Conservation (phyloP, 2,113 vertebrate species). For the human (Homo sapiens) region DNA sequence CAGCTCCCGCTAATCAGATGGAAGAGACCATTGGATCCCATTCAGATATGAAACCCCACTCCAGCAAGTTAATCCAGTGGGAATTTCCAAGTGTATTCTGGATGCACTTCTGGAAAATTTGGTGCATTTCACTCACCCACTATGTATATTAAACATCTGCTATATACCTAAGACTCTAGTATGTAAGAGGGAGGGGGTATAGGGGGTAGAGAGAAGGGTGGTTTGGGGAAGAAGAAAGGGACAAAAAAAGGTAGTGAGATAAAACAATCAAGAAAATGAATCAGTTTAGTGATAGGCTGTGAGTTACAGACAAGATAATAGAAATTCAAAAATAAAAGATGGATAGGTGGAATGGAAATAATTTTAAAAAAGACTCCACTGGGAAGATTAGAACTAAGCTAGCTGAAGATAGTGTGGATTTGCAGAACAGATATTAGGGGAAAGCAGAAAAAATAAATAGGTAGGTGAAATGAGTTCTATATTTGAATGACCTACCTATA, state of each 20-base stretch:
- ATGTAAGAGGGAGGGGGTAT: not conserved
- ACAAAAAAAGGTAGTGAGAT: not conserved
- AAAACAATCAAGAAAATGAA: not conserved
- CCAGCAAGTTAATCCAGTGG: not conserved
- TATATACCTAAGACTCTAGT: not conserved
- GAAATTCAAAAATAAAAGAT: not conserved
- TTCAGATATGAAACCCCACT: not conserved
- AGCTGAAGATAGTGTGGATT: not conserved
- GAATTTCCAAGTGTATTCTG: not conserved
- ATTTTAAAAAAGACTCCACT: not conserved
- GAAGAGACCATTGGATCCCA: not conserved
- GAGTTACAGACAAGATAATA: not conserved
- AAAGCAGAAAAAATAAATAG: not conserved
- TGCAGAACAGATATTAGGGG: not conserved
- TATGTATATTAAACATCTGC: not conserved
- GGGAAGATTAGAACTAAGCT: not conserved
- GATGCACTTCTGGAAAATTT: not conserved
- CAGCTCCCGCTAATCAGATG: not conserved
- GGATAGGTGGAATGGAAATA: not conserved
- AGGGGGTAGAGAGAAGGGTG: not conserved
- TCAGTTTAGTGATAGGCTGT: not conserved
- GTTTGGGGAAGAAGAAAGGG: not conserved
- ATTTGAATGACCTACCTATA: not conserved
- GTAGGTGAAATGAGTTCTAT: not conserved
- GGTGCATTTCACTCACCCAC: not conserved